A percentile compares a stretch with the other conserved stretches of the same genome.
These are phyloP conservation scores for Phylloscopus trochilus DNA, from an alignment of 2,113 vertebrate genomes.

Conservation along the genomic window DNA sequence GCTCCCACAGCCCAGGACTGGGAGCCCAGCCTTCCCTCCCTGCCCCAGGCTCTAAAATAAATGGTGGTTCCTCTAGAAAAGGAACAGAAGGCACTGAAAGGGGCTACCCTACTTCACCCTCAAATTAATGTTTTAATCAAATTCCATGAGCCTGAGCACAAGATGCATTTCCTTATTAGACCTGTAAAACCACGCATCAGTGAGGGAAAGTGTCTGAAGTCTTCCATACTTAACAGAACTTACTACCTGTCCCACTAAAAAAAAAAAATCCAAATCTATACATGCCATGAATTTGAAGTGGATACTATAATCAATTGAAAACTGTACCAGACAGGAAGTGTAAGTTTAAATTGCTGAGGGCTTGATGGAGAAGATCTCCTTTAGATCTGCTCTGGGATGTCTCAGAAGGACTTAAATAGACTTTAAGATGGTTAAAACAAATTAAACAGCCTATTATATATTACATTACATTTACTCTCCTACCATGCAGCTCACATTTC, in stretches of 20 bases:
- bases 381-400: not conserved
- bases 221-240: not conserved
- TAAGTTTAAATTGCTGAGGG: not conserved
- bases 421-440: slow-evolving; percentile 33
- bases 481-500: not conserved
- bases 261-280: not conserved
- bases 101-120: not conserved
- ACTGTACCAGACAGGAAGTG: not conserved
- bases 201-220: not conserved
- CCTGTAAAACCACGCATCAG: not conserved
- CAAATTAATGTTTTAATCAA: not conserved
- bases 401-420: slow-evolving; percentile 43
- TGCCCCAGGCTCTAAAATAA: not conserved
- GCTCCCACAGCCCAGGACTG: not conserved
- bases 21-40: not conserved
- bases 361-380: slow-evolving; percentile 8
- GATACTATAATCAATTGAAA: not conserved
- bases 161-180: not conserved
- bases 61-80: not conserved
- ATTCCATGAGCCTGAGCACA: not conserved
- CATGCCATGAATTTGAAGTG: not conserved
- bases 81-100: not conserved
- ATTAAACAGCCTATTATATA: slow-evolving; percentile 42
- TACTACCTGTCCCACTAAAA: not conserved
- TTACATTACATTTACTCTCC: slow-evolving; percentile 28